Evolutionary conservation across 2,797 vertebrate species (phyloP).

Genomic region (Nothura maculosa): DNA sequence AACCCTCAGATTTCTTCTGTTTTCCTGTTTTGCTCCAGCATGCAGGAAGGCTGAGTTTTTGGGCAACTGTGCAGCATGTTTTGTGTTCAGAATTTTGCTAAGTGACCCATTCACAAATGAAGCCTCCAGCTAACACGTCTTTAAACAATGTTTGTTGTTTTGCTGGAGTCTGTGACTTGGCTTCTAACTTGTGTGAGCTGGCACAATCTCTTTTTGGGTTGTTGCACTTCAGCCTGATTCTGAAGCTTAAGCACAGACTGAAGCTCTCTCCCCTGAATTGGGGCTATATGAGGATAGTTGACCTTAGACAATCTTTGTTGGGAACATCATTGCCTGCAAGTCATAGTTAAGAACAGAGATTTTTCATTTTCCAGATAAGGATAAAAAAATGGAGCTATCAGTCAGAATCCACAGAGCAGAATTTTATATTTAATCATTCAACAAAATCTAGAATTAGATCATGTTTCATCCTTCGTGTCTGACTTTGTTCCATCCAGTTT

Average conservation of each 20-base stretch:
- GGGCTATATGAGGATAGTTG: neutral
- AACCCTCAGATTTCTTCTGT: neutral
- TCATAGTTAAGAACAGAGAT: neutral
- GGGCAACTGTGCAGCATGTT: slow-evolving; percentile 9
- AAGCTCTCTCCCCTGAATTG: neutral
- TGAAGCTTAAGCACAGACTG: rapidly evolving
- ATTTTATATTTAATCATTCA: neutral
- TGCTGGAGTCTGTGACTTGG: neutral
- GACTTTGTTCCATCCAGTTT: neutral
- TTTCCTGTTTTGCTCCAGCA: neutral
- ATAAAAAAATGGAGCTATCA: neutral
- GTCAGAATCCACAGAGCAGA: neutral
- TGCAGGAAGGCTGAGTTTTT: neutral
- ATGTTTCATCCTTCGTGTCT: neutral
- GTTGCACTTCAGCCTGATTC: neutral
- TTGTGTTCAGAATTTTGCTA: slow-evolving; percentile 42
- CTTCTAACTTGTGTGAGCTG: neutral
- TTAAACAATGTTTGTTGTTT: slow-evolving; percentile 53
- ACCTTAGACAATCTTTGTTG: neutral
- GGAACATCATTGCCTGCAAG: neutral
- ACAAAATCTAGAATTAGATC: neutral
- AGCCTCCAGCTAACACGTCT: slow-evolving; percentile 53
- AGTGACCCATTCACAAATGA: slow-evolving; percentile 55
- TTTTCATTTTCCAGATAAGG: neutral
- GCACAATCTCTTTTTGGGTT: slow-evolving; percentile 4